Evolutionary conservation across 2,113 vertebrate species (phyloP), one percentile per base, ranked within the genome.

Genomic region (Grammomys surdaster): DNA sequence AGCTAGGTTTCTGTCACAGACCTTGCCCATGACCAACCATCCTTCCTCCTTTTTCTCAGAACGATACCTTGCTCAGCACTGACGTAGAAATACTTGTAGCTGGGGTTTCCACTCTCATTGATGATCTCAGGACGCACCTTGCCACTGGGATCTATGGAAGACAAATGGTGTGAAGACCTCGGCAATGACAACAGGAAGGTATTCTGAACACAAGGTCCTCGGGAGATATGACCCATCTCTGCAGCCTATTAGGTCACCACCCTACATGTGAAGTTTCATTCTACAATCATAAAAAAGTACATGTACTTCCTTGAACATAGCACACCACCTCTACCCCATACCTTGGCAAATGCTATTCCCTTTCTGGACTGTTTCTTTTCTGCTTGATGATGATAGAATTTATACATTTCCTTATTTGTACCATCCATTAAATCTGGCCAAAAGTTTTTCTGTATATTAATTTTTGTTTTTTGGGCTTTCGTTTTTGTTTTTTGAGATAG

Each of bases 31-130:
- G 58, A 26, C 58, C 19, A 87, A 65, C 88, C 84, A 72, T 26
- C 67, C 77, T 89, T 40, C 51, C 46, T 58, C n/a, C 17, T 48
- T 0, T 73, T 56, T 69, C 58, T 92, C 60, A 75, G 51, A 90
- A 72, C 31, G 97, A 4, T 98, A 99, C 99, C 99, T 98, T 99
- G 99, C 36, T 99, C 99, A 81, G 99, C 99, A 5, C 95, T 99
- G 98, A 99, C 99, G 98, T 99, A 99, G 97, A 99, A 99, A 98
- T 99, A 99, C 95, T 99, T 99, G 98, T 99, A 99, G 98, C 99
- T 99, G 75, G 99, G 99, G 94, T 99, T 99, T 95, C 99, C 99
- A 9, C 98, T 99, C 97, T 98, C 99, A 96, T 99, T 99, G 95
- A 98, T 99, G 96, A 99, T 99, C 98, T 99, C 99, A 96, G 99